phyloP scores from a whole-genome alignment of 1,140 invertebrate genomes.

The Venturia canescens region DNA sequence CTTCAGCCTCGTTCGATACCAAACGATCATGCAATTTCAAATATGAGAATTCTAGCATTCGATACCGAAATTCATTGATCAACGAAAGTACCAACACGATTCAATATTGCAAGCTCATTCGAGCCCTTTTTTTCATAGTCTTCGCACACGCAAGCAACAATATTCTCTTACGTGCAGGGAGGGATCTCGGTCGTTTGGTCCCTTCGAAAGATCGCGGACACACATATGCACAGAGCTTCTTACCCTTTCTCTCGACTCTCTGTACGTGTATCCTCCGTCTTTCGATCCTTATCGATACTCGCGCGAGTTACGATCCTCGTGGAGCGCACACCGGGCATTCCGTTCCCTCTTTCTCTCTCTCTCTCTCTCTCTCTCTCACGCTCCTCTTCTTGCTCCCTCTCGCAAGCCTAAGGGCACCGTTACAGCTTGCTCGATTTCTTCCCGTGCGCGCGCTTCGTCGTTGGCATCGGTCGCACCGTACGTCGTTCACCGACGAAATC shows the following conservation, averaged over 20 bases:
- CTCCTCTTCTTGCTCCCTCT: background rate
- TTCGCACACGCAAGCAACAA: background rate
- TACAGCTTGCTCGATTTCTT: constrained; percentile 24
- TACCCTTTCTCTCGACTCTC: background rate
- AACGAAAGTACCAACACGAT: no score
- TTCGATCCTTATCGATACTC: constrained; percentile 64
- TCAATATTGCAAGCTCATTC: no score
- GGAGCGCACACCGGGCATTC: constrained; percentile 61
- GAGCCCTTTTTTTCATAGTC: background rate
- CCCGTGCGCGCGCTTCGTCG: constrained; percentile 33
- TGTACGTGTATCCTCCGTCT: constrained; percentile 48
- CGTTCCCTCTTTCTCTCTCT: constrained; percentile 40
- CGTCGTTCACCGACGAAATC: constrained; percentile 12
- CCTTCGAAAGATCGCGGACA: background rate
- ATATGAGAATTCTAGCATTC: no score
- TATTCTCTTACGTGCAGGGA: background rate
- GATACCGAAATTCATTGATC: no score
- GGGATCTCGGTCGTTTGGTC: background rate
- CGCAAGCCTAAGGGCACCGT: constrained; percentile 1
- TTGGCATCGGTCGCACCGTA: background rate
- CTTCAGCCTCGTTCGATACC: no score
- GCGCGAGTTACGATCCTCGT: constrained; percentile 59
- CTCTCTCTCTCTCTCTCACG: constrained; percentile 1
- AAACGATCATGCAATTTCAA: no score
- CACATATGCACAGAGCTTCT: background rate